A percentile compares a stretch with the other conserved stretches of the same genome.
phyloP scores from a whole-genome alignment of 2,888 invertebrate species.

The Melitaea athalia region DNA sequence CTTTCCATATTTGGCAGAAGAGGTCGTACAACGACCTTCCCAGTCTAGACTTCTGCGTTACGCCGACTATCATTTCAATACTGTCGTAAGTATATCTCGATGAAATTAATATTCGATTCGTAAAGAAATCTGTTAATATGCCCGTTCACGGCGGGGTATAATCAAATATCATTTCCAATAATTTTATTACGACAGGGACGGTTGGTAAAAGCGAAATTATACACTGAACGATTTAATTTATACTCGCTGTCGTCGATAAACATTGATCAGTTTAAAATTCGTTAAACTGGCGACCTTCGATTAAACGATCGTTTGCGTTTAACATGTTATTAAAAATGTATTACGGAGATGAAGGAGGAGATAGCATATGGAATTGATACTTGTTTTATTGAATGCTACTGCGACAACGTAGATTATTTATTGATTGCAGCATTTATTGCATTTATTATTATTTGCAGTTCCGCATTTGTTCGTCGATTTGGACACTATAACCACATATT shows the following conservation, averaged over 20 bases:
- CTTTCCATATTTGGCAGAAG: slow-evolving; percentile 46
- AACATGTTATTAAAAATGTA: slow-evolving; percentile 1
- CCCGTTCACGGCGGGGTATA: slow-evolving; percentile 11
- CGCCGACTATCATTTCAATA: slow-evolving; percentile 13
- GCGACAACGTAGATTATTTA: too few relatives aligned
- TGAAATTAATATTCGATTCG: slow-evolving; percentile 11
- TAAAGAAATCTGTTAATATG: slow-evolving; percentile 2
- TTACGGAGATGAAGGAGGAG: slow-evolving; percentile 4
- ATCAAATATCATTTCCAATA: slow-evolving; percentile 21
- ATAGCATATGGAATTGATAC: slow-evolving; percentile 10
- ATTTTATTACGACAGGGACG: slow-evolving; percentile 16
- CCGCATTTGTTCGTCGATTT: background rate
- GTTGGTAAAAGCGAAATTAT: slow-evolving; percentile 17
- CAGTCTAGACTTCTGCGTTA: slow-evolving; percentile 41
- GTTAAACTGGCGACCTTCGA: slow-evolving; percentile 21
- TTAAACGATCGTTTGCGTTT: slow-evolving; percentile 14
- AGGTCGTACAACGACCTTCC: slow-evolving; percentile 46
- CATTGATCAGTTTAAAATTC: slow-evolving; percentile 23
- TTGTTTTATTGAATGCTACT: too few relatives aligned
- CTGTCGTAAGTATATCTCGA: slow-evolving; percentile 9
- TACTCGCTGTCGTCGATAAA: slow-evolving; percentile 23
- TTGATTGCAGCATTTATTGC: background rate
- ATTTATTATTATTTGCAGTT: background rate
- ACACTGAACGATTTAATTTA: slow-evolving; percentile 20
- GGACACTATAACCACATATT: background rate